Base-by-base conservation (phyloP, 1,140 invertebrate species). In the Yoshiicerus persimilis region DNA sequence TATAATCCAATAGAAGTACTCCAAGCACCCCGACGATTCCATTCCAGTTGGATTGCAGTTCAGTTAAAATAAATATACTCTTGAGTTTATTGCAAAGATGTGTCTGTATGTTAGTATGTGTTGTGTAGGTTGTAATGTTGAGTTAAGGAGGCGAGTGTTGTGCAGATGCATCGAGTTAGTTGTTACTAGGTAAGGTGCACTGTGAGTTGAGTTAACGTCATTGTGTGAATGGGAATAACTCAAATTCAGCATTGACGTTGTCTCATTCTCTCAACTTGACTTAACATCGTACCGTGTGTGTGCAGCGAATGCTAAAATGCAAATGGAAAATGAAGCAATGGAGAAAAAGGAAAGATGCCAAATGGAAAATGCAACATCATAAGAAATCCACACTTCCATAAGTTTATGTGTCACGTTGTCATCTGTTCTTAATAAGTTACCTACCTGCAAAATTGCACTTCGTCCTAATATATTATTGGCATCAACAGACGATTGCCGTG, bases 141-240 rank as follows among this genome's bases (percentile, higher is more conserved):
- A n/a, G 16, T n/a, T 56, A n/a, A n/a, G n/a, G 47, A 56, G n/a
- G 4, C 20, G 47, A 56, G 47, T 80, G 75, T 80, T 80, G 13
- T 32, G 30, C 75, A 80, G 75, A 80, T 80, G 75, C 75, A 80
- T 34, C 30, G 27, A 70, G 0, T 56, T 56, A 56, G 47, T 6
- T 56, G 41, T 47, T 47, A 47, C 41, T 47, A 56, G 47, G 47
- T 56, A 56, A n/a, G n/a, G 41, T 13, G 16, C 16, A 41, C 9
- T 41, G 9, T 41, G 8, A 1, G 2, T 11, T 80, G 20, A 80
- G 32, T 80, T 80, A 80, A n/a, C 32, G 34, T 80, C 75, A 80
- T 80, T 80, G 75, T 80, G 75, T 80, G 75, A 80, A 80, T 80
- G 30, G 32, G 30, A 80, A 80, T 80, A 80, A 80, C 32, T 80